Evolutionary conservation across 2,797 vertebrate genomes (phyloP).

Genomic region (Acipenser transmontanus): DNA sequence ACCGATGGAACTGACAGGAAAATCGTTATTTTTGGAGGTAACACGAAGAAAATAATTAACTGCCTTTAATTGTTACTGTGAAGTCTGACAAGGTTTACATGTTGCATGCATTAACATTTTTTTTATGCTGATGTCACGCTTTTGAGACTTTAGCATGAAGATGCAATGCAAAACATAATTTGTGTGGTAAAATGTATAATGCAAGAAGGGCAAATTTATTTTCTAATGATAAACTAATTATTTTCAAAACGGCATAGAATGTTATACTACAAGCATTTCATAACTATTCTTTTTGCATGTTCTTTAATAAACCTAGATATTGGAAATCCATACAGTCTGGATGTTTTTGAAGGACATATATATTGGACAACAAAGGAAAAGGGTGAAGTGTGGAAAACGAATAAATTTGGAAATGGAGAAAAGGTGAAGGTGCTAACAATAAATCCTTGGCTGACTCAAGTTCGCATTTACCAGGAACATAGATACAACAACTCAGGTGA

Average conservation of each 20-base stretch:
- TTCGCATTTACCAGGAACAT: slow-evolving; percentile 87
- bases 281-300: background rate
- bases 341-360: slow-evolving; percentile 91
- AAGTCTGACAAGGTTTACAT: background rate
- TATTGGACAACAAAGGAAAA: slow-evolving; percentile 92
- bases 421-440: slow-evolving; percentile 86
- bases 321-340: slow-evolving; percentile 82
- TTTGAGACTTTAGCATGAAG: background rate
- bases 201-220: no score
- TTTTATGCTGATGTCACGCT: background rate
- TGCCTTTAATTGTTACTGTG: no score
- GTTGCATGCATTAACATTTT: background rate
- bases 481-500: slow-evolving; percentile 86
- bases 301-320: slow-evolving; percentile 51
- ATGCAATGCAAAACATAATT: background rate
- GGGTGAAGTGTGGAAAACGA: slow-evolving; percentile 89
- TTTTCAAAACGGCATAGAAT: no score
- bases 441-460: slow-evolving; percentile 96
- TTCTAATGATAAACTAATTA: no score
- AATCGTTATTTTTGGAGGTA: slow-evolving; percentile 76
- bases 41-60: slow-evolving; percentile 15
- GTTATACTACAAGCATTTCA: no score
- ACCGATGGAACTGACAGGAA: slow-evolving; percentile 85
- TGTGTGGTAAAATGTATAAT: no score
- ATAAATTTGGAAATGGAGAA: slow-evolving; percentile 84